Percentiles rank a stretch among this genome's conserved stretches.
phyloP scores from a whole-genome alignment of 2,797 vertebrate genomes.

The Rhabdomys pumilio region DNA sequence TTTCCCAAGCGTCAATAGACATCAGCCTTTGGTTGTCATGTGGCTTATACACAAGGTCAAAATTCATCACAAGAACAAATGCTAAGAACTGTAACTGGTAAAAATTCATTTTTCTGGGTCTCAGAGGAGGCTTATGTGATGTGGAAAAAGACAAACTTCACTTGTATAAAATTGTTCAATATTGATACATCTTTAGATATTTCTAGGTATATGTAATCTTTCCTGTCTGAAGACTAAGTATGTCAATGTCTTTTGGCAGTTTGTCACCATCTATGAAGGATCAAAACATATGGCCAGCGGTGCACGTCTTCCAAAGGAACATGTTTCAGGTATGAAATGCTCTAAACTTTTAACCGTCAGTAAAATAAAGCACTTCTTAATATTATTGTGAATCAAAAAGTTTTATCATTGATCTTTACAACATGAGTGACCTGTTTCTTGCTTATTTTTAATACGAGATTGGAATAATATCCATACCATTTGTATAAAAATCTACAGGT shows the following conservation, averaged over 20 bases:
- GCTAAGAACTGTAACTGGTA: not conserved
- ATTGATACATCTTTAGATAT: not conserved
- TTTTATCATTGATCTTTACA: not conserved
- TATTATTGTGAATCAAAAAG: not conserved
- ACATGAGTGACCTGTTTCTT: not conserved
- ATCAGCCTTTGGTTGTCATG: not conserved
- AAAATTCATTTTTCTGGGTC: not conserved
- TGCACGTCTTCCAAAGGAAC: constrained; percentile 14
- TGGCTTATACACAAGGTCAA: not conserved
- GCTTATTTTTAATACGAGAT: not conserved
- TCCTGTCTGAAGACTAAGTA: not conserved
- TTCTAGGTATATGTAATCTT: not conserved
- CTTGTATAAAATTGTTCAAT: not conserved
- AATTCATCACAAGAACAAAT: not conserved
- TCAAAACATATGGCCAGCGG: not conserved
- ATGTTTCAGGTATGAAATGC: constrained; percentile 65
- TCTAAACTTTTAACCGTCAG: not conserved
- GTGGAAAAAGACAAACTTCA: not conserved
- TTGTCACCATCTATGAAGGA: constrained; percentile 70
- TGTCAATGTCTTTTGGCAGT: constrained; percentile 74
- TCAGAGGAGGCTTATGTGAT: not conserved
- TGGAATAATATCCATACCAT: constrained; percentile 8
- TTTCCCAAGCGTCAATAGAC: not conserved
- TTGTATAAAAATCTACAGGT: not conserved
- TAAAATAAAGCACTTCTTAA: not conserved